Conservation (phyloP, 2,113 vertebrate species). For the Oncorhynchus nerka region DNA sequence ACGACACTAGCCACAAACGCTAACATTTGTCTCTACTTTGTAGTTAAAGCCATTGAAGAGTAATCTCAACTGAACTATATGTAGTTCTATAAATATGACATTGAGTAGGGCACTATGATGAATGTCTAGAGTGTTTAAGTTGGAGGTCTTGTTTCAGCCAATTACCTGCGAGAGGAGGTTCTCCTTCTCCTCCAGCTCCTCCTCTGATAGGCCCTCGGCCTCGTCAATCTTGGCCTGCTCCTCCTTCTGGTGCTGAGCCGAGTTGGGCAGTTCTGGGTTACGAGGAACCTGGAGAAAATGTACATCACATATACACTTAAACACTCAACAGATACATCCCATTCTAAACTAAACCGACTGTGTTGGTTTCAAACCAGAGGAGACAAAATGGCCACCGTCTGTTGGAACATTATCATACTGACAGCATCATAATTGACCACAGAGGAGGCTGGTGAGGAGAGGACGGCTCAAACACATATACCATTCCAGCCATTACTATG, state of each 20-base stretch:
- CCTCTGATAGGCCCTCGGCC: constrained; percentile 92
- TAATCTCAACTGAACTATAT: too few species aligned
- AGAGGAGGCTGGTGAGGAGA: too few species aligned
- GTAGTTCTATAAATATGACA: too few species aligned
- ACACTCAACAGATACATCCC: neutral
- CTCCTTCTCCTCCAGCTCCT: constrained; percentile 97
- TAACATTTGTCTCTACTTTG: neutral
- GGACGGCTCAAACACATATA: too few species aligned
- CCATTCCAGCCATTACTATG: too few species aligned
- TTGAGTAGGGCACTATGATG: too few species aligned
- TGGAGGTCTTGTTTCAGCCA: neutral
- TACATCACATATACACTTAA: neutral
- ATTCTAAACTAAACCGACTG: neutral
- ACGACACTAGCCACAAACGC: neutral
- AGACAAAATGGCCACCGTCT: too few species aligned
- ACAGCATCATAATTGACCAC: neutral
- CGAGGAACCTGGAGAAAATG: constrained; percentile 84
- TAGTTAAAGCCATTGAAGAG: neutral
- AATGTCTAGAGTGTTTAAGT: neutral
- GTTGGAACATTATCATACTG: neutral
- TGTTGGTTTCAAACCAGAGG: neutral
- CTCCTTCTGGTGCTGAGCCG: constrained; percentile 91
- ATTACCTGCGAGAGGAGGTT: constrained; percentile 93
- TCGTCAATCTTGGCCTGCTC: constrained; percentile 97
- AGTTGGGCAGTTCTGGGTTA: constrained; percentile 93